These are phyloP conservation scores for Dolichomitus sp. DNA, from an alignment of 2,888 invertebrate species.

Conservation along the genomic window DNA sequence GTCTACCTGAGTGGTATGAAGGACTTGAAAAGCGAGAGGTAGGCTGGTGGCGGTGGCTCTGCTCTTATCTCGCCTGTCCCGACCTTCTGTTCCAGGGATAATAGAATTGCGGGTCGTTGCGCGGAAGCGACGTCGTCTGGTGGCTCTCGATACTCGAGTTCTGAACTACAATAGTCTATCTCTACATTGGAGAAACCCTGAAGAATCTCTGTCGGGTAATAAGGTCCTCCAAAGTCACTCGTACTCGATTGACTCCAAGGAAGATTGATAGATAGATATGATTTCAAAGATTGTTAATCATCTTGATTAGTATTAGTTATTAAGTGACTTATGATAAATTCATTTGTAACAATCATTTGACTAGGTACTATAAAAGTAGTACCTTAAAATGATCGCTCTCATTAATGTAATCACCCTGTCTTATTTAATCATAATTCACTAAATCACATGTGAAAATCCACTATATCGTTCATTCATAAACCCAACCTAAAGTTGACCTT, in stretches of 20 bases:
- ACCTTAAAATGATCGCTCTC: too few relatives aligned
- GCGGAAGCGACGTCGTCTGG: conserved; percentile 44
- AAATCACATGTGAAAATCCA: too few relatives aligned
- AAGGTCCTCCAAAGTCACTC: conserved; percentile 11
- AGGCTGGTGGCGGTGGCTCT: conserved; percentile 33
- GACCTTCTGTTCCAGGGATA: conserved; percentile 64
- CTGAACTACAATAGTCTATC: conserved; percentile 5
- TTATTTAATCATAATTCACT: too few relatives aligned
- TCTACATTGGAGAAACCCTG: neutral
- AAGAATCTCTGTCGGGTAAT: conserved; percentile 14
- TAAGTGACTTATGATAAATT: too few relatives aligned
- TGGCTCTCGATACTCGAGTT: conserved; percentile 47
- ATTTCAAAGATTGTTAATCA: neutral
- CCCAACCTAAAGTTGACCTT: too few relatives aligned
- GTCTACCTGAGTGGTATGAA: conserved; percentile 3
- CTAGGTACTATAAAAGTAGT: too few relatives aligned
- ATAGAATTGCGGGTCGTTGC: conserved; percentile 58
- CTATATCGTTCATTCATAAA: too few relatives aligned
- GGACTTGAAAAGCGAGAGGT: conserved; percentile 31
- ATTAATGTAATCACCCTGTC: too few relatives aligned
- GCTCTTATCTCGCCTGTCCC: conserved; percentile 62
- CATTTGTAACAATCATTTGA: neutral
- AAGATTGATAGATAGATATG: neutral
- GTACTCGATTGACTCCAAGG: neutral
- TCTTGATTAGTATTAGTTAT: neutral